Conservation (phyloP, 2,113 vertebrate species). For the Salvator merianae region DNA sequence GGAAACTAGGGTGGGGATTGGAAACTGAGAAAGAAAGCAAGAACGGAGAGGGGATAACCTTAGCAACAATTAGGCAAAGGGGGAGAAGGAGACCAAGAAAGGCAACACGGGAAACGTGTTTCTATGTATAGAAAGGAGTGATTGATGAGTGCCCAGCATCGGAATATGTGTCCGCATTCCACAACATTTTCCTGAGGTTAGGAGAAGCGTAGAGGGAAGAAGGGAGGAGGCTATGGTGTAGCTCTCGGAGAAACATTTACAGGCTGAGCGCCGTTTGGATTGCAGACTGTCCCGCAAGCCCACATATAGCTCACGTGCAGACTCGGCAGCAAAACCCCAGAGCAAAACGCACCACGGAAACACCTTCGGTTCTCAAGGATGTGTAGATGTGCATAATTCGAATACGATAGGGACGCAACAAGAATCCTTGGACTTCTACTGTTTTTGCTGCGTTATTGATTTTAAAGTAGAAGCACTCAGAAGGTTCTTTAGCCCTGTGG, state of each 20-base stretch:
- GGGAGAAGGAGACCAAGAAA: not conserved
- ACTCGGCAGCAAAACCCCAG: not conserved
- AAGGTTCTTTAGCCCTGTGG: not conserved
- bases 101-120: not conserved
- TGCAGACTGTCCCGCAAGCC: not conserved
- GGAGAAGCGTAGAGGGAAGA: not conserved
- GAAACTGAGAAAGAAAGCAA: not conserved
- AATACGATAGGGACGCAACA: not conserved
- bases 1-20: not conserved
- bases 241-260: not conserved
- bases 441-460: not conserved
- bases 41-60: not conserved
- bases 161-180: constrained; percentile 21
- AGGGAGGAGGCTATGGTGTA: not conserved
- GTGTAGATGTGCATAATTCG: too few relatives aligned
- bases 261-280: not conserved
- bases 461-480: not conserved
- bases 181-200: constrained; percentile 6
- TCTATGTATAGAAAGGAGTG: constrained; percentile 16
- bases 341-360: not conserved
- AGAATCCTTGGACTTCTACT: not conserved
- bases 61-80: not conserved
- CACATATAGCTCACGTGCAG: not conserved
- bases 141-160: constrained; percentile 11
- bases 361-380: not conserved